Percentiles rank a stretch among this genome's conserved stretches.
phyloP scores from a whole-genome alignment of 2,888 invertebrate genomes.

The Caenorhabditis becei region DNA sequence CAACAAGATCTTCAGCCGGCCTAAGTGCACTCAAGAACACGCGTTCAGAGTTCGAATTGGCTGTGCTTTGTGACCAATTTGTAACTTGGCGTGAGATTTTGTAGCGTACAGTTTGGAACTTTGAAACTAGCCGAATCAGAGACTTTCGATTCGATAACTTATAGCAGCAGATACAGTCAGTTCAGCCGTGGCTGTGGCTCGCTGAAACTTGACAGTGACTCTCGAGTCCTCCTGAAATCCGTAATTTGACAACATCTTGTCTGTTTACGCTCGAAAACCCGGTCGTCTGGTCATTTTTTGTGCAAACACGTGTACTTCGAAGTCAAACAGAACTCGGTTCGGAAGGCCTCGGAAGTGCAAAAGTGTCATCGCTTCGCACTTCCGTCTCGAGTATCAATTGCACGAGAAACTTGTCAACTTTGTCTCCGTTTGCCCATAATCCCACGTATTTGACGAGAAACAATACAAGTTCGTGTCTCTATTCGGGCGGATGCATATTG shows the following conservation, averaged over 20 bases:
- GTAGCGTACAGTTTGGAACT: neutral
- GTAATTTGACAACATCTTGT: too few species aligned
- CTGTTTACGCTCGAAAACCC: neutral
- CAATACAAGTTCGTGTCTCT: conserved; percentile 56
- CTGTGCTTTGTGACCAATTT: conserved; percentile 44
- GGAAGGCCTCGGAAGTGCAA: conserved; percentile 38
- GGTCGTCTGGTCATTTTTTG: neutral
- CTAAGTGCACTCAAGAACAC: conserved; percentile 44
- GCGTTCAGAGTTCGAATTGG: conserved; percentile 51
- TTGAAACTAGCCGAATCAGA: neutral
- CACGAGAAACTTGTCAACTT: conserved; percentile 19
- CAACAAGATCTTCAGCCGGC: conserved; percentile 36
- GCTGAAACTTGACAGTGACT: too few species aligned
- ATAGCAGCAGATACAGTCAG: too few species aligned
- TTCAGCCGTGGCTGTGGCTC: too few species aligned
- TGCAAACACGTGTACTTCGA: neutral
- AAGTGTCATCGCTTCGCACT: conserved; percentile 46
- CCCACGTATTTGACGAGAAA: conserved; percentile 25
- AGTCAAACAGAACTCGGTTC: neutral
- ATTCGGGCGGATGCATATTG: conserved; percentile 37
- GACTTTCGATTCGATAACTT: too few species aligned
- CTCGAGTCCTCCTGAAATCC: too few species aligned
- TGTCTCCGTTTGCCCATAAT: conserved; percentile 2
- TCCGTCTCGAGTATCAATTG: conserved; percentile 14
- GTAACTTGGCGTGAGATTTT: conserved; percentile 21